Percentiles rank a stretch among this genome's conserved stretches.
phyloP scores from a whole-genome alignment of 2,113 vertebrate species.

The Uria aalge region DNA sequence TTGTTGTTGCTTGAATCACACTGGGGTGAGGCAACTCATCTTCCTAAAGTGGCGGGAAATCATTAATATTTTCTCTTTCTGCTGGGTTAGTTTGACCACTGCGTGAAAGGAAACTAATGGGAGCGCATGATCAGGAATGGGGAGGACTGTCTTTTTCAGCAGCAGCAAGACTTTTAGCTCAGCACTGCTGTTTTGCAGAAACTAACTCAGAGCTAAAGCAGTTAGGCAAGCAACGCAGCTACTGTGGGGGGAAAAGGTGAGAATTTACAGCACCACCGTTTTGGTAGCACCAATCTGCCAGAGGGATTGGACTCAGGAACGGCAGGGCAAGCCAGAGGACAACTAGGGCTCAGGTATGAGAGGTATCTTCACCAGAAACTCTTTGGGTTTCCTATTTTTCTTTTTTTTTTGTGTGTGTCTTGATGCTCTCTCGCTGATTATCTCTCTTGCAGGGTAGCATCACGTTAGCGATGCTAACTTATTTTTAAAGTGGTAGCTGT shows the following conservation, averaged over 20 bases:
- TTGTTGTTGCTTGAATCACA: neutral
- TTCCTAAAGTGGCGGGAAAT: neutral
- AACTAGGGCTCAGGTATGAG: neutral
- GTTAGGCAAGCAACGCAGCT: neutral
- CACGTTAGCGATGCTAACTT: accelerated
- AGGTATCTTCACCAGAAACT: neutral
- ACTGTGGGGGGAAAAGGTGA: accelerated
- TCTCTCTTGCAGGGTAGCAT: neutral
- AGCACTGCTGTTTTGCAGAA: neutral
- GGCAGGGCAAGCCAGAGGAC: neutral
- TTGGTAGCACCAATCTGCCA: neutral
- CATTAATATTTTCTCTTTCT: neutral
- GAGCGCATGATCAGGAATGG: neutral
- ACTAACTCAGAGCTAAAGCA: neutral
- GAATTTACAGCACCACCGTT: neutral
- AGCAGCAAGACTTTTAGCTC: neutral
- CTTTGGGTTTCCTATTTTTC: neutral
- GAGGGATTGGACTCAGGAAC: neutral
- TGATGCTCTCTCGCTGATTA: neutral
- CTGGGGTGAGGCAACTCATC: neutral
- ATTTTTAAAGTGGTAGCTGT: neutral
- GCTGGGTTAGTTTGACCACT: neutral
- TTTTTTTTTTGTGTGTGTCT: neutral
- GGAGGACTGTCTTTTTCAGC: neutral
- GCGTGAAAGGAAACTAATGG: neutral